These are phyloP conservation scores for Cotesia congregata DNA, from an alignment of 2,888 invertebrate genomes.

Conservation along the genomic window DNA sequence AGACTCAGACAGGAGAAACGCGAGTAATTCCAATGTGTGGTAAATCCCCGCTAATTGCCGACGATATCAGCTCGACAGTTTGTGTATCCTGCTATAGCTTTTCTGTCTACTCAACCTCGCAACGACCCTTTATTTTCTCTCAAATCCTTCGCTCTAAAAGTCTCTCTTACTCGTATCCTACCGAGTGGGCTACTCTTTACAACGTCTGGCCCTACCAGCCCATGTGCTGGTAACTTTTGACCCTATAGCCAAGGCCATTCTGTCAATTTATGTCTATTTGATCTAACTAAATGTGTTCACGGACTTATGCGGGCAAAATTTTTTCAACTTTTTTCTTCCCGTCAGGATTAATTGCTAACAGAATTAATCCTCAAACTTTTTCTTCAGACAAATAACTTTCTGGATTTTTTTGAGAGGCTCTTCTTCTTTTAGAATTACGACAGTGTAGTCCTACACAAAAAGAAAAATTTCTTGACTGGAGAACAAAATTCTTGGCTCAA, in stretches of 20 bases:
- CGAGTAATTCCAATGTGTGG: constrained; percentile 40
- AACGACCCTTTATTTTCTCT: constrained; percentile 10
- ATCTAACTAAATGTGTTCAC: background rate
- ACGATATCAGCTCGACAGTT: constrained; percentile 44
- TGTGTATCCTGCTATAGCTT: constrained; percentile 12
- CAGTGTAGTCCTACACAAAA: background rate
- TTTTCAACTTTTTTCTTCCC: background rate
- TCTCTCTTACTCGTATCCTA: background rate
- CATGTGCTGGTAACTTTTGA: background rate
- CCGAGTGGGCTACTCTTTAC: background rate
- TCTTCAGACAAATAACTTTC: background rate
- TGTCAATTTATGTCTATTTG: background rate
- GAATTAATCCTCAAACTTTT: background rate
- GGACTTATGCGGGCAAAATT: background rate
- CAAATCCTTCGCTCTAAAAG: constrained; percentile 3
- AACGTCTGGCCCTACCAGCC: background rate
- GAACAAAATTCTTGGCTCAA: too few relatives aligned
- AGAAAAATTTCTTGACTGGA: too few relatives aligned
- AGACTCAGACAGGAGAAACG: constrained; percentile 1
- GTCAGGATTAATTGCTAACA: background rate
- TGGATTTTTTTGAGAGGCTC: background rate
- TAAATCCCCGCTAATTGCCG: constrained; percentile 57
- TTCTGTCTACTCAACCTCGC: background rate
- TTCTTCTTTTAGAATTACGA: background rate
- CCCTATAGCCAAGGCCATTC: background rate